Evolutionary conservation across 2,797 vertebrate genomes (phyloP), one percentile per base, ranked within the genome.

Genomic region (Tinamus major): DNA sequence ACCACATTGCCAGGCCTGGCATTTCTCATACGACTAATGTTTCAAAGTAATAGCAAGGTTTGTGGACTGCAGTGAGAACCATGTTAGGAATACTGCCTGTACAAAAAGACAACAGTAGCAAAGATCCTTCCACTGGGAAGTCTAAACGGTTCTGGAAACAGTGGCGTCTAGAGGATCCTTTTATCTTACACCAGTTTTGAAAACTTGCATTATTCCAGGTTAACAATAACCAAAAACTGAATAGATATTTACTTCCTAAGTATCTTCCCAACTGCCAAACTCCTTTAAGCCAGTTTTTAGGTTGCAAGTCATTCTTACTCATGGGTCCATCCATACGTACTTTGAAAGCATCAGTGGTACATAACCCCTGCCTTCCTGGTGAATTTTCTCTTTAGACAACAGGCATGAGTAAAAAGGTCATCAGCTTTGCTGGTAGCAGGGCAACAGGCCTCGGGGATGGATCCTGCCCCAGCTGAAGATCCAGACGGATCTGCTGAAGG

Each of bases 1-100:
- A 86, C 77, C 27, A 55, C 20, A 26, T 89, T 94, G 58, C 72
- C 74, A 70, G 80, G 69, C 79, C 92, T 93, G 89, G 77, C 55
- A 85, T 78, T 91, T 84, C 74, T 95, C 62, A 85, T 59, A 67
- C 48, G 92, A 94, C 87, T 79, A 74, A 78, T 4, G 1, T 89
- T 92, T 71, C 75, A 42, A 91, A 91, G 33, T 63, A 44, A 24
- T 58, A 77, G 58, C 17, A 80, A 91, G 17, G 2, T 35, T 89
- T 87, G 31, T 39, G 46, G 41, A 63, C 65, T 94, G 64, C 10
- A 55, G 49, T 67, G 13, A 55, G 78, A 93, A 59, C 79, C 65
- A 55, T 79, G 64, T 85, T 74, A 88, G 78, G 78, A 92, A 83
- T 69, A 84, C n/a, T 39, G 27, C n/a, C 39, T 51, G 35, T n/a